Base-by-base conservation (phyloP, 2,888 invertebrate genomes). In the Perizoma flavofasciatum region DNA sequence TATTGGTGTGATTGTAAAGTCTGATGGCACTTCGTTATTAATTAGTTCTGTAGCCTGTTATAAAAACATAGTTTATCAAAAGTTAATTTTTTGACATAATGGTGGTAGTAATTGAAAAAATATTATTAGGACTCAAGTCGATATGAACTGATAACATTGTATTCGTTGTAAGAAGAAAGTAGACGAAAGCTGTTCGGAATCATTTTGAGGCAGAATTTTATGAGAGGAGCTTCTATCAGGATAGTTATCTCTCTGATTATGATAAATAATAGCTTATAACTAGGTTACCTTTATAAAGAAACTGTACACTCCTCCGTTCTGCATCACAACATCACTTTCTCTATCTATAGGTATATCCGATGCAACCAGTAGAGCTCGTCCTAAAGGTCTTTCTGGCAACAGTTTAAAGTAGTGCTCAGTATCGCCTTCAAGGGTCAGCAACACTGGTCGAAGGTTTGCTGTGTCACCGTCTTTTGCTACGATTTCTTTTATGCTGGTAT, bases 391-490 rank as follows among this genome's bases (percentile, higher is more conserved):
- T 22, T 93, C 88, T 3, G 93, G 92, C 0, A 93, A 77, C 5
- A 97, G 81, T 41, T 92, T 91, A 71, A 97, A 97, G 78, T 96
- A 96, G 0, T 93, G 94, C 37, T 94, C 93, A 0, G 87, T 84
- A 59, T 96, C 96, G 44, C 94, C 95, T 78, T 96, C 95, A 9
- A 96, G 80, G 0, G 94, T 93, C 8, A 96, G 77, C n/a, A 94
- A 75, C 2, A 96, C 88, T 51, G 94, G 92, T 47, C 96, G 86
- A 0, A 95, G 94, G 70, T 95, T 94, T 0, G 96, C 97, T 5
- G 95, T 94, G 78, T 97, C 97, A 0, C 97, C 97, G 75, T 97
- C 97, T 61, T 95, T 93, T 0, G 96, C 97, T 68, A 94, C 88
- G 0, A 97, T 94, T 11, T 95, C 94, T 76, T 96, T 85, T 55